Evolutionary conservation across 2,888 invertebrate genomes (phyloP).

Genomic region (Psylliodes chrysocephalus): DNA sequence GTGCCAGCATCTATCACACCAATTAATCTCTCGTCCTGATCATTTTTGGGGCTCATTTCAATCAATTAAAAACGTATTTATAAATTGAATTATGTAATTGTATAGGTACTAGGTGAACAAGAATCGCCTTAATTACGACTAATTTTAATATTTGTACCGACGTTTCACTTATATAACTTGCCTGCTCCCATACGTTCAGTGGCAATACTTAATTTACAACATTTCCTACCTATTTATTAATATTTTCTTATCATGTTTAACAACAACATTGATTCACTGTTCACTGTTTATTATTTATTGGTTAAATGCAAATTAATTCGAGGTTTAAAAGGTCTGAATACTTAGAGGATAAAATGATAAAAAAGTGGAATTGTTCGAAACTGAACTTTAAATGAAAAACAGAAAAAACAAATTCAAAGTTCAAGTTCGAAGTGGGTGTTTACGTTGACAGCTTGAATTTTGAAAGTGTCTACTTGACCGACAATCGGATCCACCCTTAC

Average conservation of each 20-base stretch:
- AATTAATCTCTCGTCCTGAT: constrained; percentile 66
- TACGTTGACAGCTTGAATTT: neutral
- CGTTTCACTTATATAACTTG: too few species aligned
- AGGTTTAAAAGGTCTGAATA: neutral
- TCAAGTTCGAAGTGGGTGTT: constrained; percentile 14
- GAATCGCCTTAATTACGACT: too few species aligned
- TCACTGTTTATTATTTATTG: neutral
- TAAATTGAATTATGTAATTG: neutral
- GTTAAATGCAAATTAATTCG: neutral
- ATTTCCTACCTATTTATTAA: neutral
- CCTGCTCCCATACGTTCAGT: too few species aligned
- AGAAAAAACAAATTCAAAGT: constrained; percentile 10
- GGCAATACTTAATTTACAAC: too few species aligned
- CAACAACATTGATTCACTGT: neutral
- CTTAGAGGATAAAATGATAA: too few species aligned
- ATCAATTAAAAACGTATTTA: neutral
- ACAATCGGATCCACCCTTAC: too few species aligned
- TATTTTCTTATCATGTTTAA: neutral
- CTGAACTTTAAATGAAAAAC: neutral
- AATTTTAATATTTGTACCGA: too few species aligned
- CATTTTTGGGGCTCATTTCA: constrained; percentile 18
- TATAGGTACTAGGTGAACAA: neutral
- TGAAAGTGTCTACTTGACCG: neutral
- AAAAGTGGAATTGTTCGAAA: neutral
- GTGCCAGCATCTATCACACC: constrained; percentile 97